Conservation (phyloP, 2,888 invertebrate species). For the Microctonus hyperodae region DNA sequence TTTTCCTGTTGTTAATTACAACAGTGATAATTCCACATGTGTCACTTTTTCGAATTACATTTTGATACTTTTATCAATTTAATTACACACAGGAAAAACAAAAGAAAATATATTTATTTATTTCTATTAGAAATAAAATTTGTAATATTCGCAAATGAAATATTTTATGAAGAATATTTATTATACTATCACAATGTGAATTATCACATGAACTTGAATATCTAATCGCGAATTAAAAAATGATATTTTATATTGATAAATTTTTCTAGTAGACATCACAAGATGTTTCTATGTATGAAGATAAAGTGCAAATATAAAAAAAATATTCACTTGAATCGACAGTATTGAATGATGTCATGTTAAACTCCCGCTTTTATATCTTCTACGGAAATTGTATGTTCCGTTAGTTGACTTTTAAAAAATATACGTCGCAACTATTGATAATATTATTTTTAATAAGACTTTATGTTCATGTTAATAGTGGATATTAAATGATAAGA, state of each 20-base stretch:
- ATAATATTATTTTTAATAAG: not conserved
- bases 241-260: not conserved
- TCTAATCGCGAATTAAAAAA: not conserved
- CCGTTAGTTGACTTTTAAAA: not conserved
- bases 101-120: not conserved
- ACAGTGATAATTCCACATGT: too few species aligned
- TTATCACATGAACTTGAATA: not conserved
- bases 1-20: not conserved
- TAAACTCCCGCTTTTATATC: not conserved
- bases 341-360: not conserved
- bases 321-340: not conserved
- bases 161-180: not conserved
- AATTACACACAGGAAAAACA: not conserved
- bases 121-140: not conserved
- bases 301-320: not conserved
- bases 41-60: too few species aligned
- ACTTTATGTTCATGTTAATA: not conserved
- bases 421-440: not conserved
- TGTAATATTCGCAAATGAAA: not conserved
- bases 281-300: not conserved
- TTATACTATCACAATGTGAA: not conserved
- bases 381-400: not conserved
- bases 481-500: too few species aligned
- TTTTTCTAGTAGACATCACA: too few species aligned
- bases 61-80: not conserved